phyloP scores from a whole-genome alignment of 2,113 vertebrate species.

The Pungitius pungitius region DNA sequence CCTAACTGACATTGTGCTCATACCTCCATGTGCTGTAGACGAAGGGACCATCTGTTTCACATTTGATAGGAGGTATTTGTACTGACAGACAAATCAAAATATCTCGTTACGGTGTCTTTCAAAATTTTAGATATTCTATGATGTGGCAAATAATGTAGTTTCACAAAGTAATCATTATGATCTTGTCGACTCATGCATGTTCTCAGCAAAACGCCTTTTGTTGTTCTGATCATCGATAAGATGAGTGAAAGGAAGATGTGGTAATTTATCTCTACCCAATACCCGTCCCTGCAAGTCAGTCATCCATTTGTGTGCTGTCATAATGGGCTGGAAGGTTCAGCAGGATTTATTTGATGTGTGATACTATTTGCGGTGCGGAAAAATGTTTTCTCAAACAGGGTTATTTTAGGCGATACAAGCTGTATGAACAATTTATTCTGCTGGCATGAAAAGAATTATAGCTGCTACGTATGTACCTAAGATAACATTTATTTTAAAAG shows the following conservation, averaged over 20 bases:
- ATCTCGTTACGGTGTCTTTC: constrained; percentile 42
- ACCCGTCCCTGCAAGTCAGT: constrained; percentile 39
- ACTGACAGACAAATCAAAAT: constrained; percentile 53
- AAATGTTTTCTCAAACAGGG: neutral
- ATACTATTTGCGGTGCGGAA: constrained; percentile 16
- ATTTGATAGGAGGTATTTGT: constrained; percentile 58
- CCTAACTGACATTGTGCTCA: constrained; percentile 1
- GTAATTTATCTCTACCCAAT: constrained; percentile 53
- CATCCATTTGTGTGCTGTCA: constrained; percentile 44
- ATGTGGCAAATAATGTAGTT: constrained; percentile 56
- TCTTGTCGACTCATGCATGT: constrained; percentile 31
- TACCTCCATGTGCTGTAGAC: constrained; percentile 23
- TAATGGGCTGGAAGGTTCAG: constrained; percentile 7
- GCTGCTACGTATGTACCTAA: neutral
- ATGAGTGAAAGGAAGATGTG: constrained; percentile 52
- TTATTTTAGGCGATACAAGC: neutral
- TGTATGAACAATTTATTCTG: neutral
- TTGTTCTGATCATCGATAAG: constrained; percentile 49
- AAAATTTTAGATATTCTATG: constrained; percentile 53
- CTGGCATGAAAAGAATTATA: neutral
- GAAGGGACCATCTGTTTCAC: constrained; percentile 41
- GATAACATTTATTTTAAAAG: neutral
- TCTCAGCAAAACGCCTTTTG: constrained; percentile 32
- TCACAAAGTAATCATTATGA: constrained; percentile 48
- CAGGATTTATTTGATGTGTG: neutral